Evolutionary conservation across 2,797 vertebrate genomes (phyloP).

Genomic region (Halcyon badia): DNA sequence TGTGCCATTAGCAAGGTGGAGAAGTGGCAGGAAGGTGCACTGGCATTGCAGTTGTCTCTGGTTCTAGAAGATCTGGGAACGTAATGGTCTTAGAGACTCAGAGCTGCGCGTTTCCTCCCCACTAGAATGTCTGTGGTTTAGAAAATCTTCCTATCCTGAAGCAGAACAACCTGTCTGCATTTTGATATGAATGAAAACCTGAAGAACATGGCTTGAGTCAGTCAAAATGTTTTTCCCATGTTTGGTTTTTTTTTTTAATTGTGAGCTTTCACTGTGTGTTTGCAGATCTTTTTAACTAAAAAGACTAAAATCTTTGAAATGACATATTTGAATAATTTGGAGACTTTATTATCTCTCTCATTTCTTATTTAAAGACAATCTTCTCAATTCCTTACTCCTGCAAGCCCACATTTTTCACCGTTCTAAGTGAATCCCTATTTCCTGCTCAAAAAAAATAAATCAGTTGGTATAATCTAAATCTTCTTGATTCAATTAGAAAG

Average conservation of each 20-base stretch:
- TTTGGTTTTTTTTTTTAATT: not conserved
- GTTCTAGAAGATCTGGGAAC: not conserved
- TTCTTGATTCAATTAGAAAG: slow-evolving; percentile 16
- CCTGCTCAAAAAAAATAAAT: not conserved
- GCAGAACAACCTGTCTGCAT: not conserved
- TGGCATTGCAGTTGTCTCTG: not conserved
- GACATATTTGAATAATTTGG: not conserved
- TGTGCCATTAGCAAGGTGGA: not conserved
- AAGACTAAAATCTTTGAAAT: not conserved
- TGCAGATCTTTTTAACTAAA: not conserved
- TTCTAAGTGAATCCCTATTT: not conserved
- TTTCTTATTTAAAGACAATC: not conserved
- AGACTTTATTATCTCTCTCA: not conserved
- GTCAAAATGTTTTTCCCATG: not conserved
- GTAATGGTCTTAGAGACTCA: not conserved
- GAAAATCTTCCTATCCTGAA: not conserved
- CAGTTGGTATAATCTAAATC: not conserved
- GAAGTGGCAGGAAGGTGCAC: not conserved
- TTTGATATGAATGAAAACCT: not conserved
- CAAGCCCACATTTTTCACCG: not conserved
- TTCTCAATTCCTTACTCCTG: not conserved
- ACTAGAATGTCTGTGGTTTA: not conserved
- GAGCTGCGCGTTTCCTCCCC: not conserved
- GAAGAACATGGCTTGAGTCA: not conserved
- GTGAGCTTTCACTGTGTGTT: not conserved